phyloP scores from a whole-genome alignment of 2,888 invertebrate genomes.

The Tachina fera region DNA sequence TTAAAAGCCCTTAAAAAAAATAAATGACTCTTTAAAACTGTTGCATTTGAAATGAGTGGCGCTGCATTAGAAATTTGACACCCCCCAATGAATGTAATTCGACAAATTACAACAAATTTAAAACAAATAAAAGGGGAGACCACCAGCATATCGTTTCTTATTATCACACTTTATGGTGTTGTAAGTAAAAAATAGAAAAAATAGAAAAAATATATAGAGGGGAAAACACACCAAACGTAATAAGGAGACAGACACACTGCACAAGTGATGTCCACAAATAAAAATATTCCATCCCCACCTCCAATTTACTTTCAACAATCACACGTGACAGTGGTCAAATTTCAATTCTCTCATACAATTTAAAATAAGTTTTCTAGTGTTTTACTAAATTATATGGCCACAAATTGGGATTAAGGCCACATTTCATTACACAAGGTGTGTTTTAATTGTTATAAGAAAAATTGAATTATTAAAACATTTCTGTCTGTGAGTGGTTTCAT shows the following conservation, averaged over 20 bases:
- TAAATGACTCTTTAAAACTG: conserved; percentile 22
- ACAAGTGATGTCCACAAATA: conserved; percentile 12
- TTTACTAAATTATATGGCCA: conserved; percentile 16
- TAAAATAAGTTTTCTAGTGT: neutral
- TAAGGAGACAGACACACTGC: neutral
- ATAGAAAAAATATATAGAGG: neutral
- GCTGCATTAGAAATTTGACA: conserved; percentile 22
- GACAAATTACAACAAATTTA: conserved; percentile 35
- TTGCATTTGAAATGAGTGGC: neutral
- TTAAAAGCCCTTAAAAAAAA: conserved; percentile 6
- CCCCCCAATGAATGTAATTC: conserved; percentile 19
- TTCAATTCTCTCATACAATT: neutral
- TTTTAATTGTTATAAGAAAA: conserved; percentile 27
- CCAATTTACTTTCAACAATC: neutral
- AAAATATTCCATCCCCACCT: neutral
- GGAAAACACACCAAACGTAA: neutral
- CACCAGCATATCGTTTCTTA: neutral
- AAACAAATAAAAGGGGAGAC: conserved; percentile 19
- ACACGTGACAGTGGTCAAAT: conserved; percentile 5
- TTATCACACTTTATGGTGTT: conserved; percentile 21
- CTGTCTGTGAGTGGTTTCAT: neutral
- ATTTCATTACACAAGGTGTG: conserved; percentile 36
- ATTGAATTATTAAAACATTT: conserved; percentile 12
- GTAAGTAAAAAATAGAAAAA: neutral
- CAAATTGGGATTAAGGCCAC: conserved; percentile 34